Base-by-base conservation (phyloP, 1,140 invertebrate genomes). In the Sminthurinus signatus region DNA sequence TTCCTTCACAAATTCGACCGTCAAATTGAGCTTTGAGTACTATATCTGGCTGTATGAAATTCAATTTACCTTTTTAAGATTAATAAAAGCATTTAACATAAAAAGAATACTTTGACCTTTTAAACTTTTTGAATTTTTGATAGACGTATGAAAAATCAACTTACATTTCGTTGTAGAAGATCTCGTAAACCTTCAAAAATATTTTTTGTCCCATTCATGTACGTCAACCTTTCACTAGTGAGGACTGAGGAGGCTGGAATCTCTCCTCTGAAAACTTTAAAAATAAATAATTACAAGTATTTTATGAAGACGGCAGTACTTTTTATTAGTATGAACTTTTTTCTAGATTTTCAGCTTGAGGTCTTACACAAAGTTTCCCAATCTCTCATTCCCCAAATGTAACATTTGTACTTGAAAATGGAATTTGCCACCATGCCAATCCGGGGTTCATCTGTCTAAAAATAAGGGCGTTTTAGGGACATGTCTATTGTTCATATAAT, bases 11-110 rank as follows among this genome's bases (percentile, higher is more conserved):
- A 28, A 56, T 21, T 39, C 39, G 10, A 3, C 23, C 25, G n/a
- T 65, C 63, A 25, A 51, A 65, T 4, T 61, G 27, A 25, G 44
- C 19, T 25, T 59, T 43, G 2, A 48, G 2, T 15, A 65, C 27
- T 21, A 65, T 42, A 21, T 59, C 44, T 15, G 63, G 63, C 63
- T 65, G 44, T 2, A 59, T 15, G 32, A 8, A 36, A 36, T 8
- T 36, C 32, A 36, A 36, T 8, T 36, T n/a, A n/a, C n/a, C n/a
- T n/a, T n/a, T n/a, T n/a, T n/a, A n/a, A n/a, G n/a, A n/a, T n/a
- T n/a, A n/a, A n/a, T n/a, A n/a, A n/a, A n/a, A n/a, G n/a, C n/a
- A n/a, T n/a, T n/a, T n/a, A n/a, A n/a, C n/a, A n/a, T n/a, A n/a
- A n/a, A n/a, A n/a, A n/a, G n/a, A n/a, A n/a, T n/a, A n/a, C n/a